Percentiles rank a stretch among this genome's conserved stretches.
These are phyloP conservation scores for Calliopsis andreniformis DNA, from an alignment of 1,140 invertebrate genomes.

Conservation along the genomic window DNA sequence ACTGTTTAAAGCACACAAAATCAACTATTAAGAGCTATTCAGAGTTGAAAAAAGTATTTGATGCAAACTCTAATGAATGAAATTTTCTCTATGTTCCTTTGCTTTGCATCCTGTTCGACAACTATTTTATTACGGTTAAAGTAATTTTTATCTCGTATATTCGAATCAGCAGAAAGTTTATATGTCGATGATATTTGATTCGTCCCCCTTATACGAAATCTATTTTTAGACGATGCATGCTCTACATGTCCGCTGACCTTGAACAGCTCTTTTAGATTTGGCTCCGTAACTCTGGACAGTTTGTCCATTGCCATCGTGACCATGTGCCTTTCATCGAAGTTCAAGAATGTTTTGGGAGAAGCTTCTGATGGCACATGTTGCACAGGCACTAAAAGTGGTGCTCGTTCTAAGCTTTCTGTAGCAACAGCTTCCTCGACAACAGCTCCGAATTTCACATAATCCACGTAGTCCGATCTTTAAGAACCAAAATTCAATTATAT, in stretches of 20 bases:
- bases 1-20: no score
- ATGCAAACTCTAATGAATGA: no score
- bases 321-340: constrained; percentile 85
- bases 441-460: constrained; percentile 85
- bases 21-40: no score
- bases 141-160: no score
- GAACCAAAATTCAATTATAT: constrained; percentile 44
- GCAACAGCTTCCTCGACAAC: constrained; percentile 86
- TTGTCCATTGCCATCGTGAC: constrained; percentile 84
- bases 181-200: constrained; percentile 4
- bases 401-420: constrained; percentile 83
- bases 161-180: neutral
- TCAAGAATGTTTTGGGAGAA: constrained; percentile 84
- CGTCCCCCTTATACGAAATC: neutral
- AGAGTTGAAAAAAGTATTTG: no score
- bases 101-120: no score
- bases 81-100: no score
- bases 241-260: constrained; percentile 66
- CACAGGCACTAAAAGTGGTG: constrained; percentile 84
- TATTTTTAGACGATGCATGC: neutral
- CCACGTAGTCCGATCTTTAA: constrained; percentile 82
- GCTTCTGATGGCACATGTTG: constrained; percentile 84
- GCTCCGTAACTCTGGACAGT: constrained; percentile 80
- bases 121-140: no score
- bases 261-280: constrained; percentile 85